phyloP scores from a whole-genome alignment of 1,140 invertebrate genomes.

The Zophobas morio region DNA sequence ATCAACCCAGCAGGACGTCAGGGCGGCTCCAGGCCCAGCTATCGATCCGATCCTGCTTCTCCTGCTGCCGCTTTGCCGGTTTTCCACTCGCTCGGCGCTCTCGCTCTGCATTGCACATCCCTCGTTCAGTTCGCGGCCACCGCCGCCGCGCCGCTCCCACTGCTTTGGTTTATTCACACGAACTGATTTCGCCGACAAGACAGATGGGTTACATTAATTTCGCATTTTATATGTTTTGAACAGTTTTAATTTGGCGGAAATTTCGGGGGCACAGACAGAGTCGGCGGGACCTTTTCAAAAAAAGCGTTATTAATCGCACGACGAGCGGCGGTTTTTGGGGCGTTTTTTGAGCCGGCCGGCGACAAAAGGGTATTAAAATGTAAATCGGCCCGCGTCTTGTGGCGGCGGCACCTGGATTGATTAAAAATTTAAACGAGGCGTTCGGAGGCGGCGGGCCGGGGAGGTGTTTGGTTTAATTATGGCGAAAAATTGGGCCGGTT shows the following conservation, averaged over 20 bases:
- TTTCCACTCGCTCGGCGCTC: slow-evolving; percentile 47
- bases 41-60: slow-evolving; percentile 50
- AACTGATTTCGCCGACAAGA: slow-evolving; percentile 54
- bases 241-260: slow-evolving; percentile 57
- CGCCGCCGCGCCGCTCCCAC: slow-evolving; percentile 16
- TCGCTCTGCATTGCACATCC: slow-evolving; percentile 25
- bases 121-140: slow-evolving; percentile 6
- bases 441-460: too few species aligned
- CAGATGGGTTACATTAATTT: slow-evolving; percentile 56
- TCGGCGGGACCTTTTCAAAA: slow-evolving; percentile 5
- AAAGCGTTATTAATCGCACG: slow-evolving; percentile 17
- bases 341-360: background rate
- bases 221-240: slow-evolving; percentile 58
- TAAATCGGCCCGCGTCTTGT: background rate
- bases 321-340: background rate
- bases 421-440: too few species aligned
- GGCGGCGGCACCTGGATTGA: too few species aligned
- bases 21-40: slow-evolving; percentile 53
- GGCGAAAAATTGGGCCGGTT: too few species aligned
- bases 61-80: slow-evolving; percentile 47
- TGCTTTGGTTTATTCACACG: slow-evolving; percentile 50
- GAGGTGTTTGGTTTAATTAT: too few species aligned
- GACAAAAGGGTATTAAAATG: background rate
- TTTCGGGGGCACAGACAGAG: background rate
- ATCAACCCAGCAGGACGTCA: slow-evolving; percentile 50